phyloP scores from a whole-genome alignment of 2,888 invertebrate genomes.

The Eupithecia insigniata region DNA sequence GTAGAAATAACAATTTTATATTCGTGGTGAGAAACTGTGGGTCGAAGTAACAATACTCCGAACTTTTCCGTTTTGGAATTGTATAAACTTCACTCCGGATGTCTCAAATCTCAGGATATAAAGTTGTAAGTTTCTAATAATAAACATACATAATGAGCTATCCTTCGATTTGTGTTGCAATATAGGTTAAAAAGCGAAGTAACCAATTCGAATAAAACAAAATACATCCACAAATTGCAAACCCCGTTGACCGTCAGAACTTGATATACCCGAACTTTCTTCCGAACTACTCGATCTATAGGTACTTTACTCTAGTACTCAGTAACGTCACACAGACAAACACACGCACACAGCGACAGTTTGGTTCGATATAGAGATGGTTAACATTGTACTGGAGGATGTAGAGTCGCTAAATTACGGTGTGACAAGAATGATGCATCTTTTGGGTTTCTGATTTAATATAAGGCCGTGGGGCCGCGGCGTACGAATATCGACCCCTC shows the following conservation, averaged over 20 bases:
- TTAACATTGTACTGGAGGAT: slow-evolving; percentile 40
- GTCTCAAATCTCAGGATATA: not conserved
- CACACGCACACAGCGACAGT: slow-evolving; percentile 40
- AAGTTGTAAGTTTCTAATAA: not conserved
- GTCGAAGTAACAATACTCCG: too few species aligned
- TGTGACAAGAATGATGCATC: slow-evolving; percentile 34
- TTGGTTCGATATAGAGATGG: slow-evolving; percentile 40
- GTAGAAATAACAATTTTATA: too few species aligned
- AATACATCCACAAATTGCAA: slow-evolving; percentile 6
- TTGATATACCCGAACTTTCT: slow-evolving; percentile 25
- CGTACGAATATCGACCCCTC: too few species aligned
- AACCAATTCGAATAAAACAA: slow-evolving; percentile 2
- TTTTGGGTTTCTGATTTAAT: not conserved
- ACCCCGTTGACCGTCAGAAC: slow-evolving; percentile 12
- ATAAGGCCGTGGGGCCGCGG: too few species aligned
- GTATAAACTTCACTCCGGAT: too few species aligned
- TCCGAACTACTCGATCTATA: slow-evolving; percentile 28
- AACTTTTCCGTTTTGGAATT: too few species aligned
- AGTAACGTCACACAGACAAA: slow-evolving; percentile 60
- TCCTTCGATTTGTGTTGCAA: not conserved
- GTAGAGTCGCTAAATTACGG: slow-evolving; percentile 41
- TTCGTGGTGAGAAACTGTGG: too few species aligned
- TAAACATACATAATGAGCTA: not conserved
- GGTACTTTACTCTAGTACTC: slow-evolving; percentile 76
- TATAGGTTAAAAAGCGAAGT: not conserved